Evolutionary conservation across 2,888 invertebrate genomes (phyloP).

Genomic region (Carterocephalus palaemon): DNA sequence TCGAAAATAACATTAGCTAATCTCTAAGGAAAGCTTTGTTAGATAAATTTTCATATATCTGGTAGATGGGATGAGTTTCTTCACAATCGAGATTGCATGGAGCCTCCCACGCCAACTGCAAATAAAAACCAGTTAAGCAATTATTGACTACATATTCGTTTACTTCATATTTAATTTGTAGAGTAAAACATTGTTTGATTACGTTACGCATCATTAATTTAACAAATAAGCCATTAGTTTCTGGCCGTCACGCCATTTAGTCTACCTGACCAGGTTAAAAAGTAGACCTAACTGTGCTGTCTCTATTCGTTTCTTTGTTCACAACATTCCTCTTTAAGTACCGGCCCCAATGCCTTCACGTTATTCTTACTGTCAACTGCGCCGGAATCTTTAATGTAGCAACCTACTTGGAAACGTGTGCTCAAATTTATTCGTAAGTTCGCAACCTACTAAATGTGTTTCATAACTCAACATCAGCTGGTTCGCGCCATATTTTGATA

Average conservation of each 20-base stretch:
- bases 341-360: conserved; percentile 49
- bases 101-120: too few relatives aligned
- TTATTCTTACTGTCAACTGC: conserved; percentile 22
- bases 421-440: conserved; percentile 19
- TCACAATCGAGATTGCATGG: too few relatives aligned
- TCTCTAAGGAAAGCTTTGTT: too few relatives aligned
- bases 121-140: too few relatives aligned
- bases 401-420: conserved; percentile 23
- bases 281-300: conserved; percentile 65
- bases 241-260: conserved; percentile 45
- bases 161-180: too few relatives aligned
- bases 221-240: conserved; percentile 36
- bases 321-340: conserved; percentile 49
- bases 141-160: too few relatives aligned
- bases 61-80: too few relatives aligned
- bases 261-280: conserved; percentile 52
- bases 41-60: too few relatives aligned
- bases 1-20: too few relatives aligned
- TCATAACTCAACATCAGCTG: conserved; percentile 20
- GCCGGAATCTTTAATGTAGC: conserved; percentile 26
- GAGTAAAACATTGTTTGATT: conserved; percentile 4
- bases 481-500: conserved; percentile 32
- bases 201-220: conserved; percentile 15
- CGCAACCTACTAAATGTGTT: conserved; percentile 21
- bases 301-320: conserved; percentile 50